Percentiles rank a stretch among this genome's conserved stretches.
Evolutionary conservation across 2,888 invertebrate species (phyloP).

Genomic region (Parelbella ahira): DNA sequence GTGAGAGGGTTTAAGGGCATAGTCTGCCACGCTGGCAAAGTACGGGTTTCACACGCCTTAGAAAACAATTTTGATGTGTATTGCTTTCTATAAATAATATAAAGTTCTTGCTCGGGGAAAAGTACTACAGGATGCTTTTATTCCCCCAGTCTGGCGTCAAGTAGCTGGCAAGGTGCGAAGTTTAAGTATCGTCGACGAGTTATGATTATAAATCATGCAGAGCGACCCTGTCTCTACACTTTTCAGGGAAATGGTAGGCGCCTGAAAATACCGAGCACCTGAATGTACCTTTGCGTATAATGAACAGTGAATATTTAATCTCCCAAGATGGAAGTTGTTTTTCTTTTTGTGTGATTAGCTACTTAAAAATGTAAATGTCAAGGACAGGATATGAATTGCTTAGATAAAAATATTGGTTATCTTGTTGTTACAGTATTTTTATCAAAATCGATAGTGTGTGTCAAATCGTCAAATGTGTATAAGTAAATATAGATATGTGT

Average conservation of each 20-base stretch:
- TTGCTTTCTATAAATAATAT: neutral
- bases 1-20: too few relatives aligned
- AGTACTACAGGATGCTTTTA: neutral
- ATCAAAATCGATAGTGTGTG: too few relatives aligned
- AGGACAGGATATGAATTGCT: too few relatives aligned
- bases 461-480: too few relatives aligned
- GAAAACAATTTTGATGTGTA: neutral
- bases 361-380: too few relatives aligned
- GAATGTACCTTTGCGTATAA: neutral
- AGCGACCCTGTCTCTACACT: conserved; percentile 34
- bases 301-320: conserved; percentile 1
- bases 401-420: too few relatives aligned
- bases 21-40: too few relatives aligned
- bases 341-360: too few relatives aligned
- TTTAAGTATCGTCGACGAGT: conserved; percentile 53
- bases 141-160: conserved; percentile 44
- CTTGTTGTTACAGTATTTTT: too few relatives aligned
- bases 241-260: conserved; percentile 37
- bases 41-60: too few relatives aligned
- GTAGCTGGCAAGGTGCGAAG: conserved; percentile 52
- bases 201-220: conserved; percentile 66
- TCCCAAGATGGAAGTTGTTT: too few relatives aligned
- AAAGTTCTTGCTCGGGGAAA: neutral
- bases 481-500: too few relatives aligned
- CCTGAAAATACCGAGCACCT: conserved; percentile 28